Base-by-base conservation (phyloP, 2,888 invertebrate species). In the Hermaeophaga mercurialis region DNA sequence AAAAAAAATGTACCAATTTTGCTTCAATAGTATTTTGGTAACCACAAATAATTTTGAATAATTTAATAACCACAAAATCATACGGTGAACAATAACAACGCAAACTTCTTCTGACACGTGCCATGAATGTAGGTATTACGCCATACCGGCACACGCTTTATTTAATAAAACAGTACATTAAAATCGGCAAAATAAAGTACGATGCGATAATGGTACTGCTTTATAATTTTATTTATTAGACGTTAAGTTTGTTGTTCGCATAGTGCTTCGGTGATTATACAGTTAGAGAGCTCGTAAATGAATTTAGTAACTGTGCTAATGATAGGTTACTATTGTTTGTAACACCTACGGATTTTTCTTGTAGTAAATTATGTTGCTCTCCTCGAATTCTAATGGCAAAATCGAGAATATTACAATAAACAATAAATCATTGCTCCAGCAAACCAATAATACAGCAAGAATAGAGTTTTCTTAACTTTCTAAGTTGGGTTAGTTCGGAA, bases 221-320 rank as follows among this genome's bases (percentile, higher is more conserved):
- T 43, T 19, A 26, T 43, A 43, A 43, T 43, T 43, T 43, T 43
- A 43, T 43, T 43, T 43, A 43, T 43, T 43, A 26, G 43, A 24
- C 26, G 43, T 22, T 43, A 43, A 24, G 26, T 43, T 43, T 14
- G 22, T 43, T 43, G 43, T 24, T 43, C 43, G 43, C 24, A 39
- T 19, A 43, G 43, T 43, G 26, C 43, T 12, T 12, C 22, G 38
- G 24, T 48, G 38, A 48, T 48, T 48, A 38, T 48, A 48, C 38
- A 17, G 48, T 48, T 48, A 38, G 36, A 48, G 38, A 28, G 38
- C 14, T 48, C 48, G 48, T 48, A 48, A 48, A 48, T 48, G 36
- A 38, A 48, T 22, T 48, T 48, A 38, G 38, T 48, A 48, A 38
- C 48, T 43, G 43, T 24, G 43, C 43, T 43, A 43, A 43, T 43